Evolutionary conservation across 1,140 invertebrate species (phyloP).

Genomic region (Nasonia longicornis): DNA sequence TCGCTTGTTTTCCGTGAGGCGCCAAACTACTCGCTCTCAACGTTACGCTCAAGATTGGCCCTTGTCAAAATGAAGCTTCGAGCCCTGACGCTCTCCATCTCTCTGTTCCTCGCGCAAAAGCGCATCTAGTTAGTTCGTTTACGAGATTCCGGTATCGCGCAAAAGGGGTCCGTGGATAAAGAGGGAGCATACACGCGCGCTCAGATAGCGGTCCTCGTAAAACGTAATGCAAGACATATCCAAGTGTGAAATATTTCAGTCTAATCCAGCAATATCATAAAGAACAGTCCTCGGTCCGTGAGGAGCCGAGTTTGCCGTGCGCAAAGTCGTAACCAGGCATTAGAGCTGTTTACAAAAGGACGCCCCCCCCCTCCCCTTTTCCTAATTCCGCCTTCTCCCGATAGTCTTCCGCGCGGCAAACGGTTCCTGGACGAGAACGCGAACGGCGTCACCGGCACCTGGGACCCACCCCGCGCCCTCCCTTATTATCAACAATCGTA

Average conservation of each 20-base stretch:
- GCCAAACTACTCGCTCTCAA: slow-evolving; percentile 1
- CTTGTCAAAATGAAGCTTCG: slow-evolving; percentile 37
- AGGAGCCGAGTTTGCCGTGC: slow-evolving; percentile 27
- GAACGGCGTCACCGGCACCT: slow-evolving; percentile 59
- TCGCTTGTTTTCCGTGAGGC: slow-evolving; percentile 31
- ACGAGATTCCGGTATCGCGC: slow-evolving; percentile 51
- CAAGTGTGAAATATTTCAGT: slow-evolving; percentile 69
- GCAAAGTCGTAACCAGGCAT: slow-evolving; percentile 67
- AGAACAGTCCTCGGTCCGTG: slow-evolving; percentile 57
- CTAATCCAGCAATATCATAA: slow-evolving; percentile 71
- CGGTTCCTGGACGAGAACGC: slow-evolving; percentile 43
- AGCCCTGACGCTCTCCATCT: not conserved
- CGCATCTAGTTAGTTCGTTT: slow-evolving; percentile 59
- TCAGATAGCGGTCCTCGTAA: slow-evolving; percentile 56
- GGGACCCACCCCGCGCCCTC: slow-evolving; percentile 53
- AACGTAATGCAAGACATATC: slow-evolving; percentile 65
- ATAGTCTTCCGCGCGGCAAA: not conserved
- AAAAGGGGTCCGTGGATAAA: slow-evolving; percentile 24
- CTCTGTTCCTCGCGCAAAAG: slow-evolving; percentile 33
- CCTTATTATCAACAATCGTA: slow-evolving; percentile 70
- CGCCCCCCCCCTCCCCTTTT: slow-evolving; percentile 55
- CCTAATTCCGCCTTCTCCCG: slow-evolving; percentile 54
- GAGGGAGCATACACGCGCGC: not conserved
- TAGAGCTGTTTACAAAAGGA: slow-evolving; percentile 68
- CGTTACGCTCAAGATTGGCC: slow-evolving; percentile 55